A percentile compares a stretch with the other conserved stretches of the same genome.
These are phyloP conservation scores for Camponotus fellah DNA, from an alignment of 2,888 invertebrate genomes.

Conservation along the genomic window DNA sequence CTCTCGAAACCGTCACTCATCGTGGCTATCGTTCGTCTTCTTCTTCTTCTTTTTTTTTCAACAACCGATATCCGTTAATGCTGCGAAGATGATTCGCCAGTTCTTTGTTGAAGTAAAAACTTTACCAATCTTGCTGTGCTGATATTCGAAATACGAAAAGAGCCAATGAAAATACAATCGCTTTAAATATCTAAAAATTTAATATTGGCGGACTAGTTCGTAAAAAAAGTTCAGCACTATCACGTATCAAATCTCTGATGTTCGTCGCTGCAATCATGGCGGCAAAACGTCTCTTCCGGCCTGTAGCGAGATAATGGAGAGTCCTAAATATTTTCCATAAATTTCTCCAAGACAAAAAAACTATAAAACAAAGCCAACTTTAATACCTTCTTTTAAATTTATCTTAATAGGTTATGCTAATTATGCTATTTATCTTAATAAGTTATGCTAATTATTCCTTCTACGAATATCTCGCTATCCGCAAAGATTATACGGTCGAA, in stretches of 20 bases:
- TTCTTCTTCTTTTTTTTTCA: not conserved
- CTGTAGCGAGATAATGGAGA: not conserved
- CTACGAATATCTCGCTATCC: not conserved
- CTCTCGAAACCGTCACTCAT: slow-evolving; percentile 14
- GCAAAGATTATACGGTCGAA: not conserved
- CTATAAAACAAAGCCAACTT: not conserved
- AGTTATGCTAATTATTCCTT: no score
- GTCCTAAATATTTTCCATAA: not conserved
- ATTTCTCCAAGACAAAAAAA: not conserved
- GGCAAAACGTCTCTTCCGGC: not conserved
- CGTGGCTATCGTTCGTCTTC: slow-evolving; percentile 25
- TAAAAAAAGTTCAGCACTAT: not conserved
- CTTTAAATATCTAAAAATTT: slow-evolving; percentile 17
- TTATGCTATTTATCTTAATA: slow-evolving; percentile 16
- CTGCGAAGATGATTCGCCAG: not conserved
- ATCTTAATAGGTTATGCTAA: not conserved
- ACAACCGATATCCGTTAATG: not conserved
- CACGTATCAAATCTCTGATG: not conserved
- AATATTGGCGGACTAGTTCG: not conserved
- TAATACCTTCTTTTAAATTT: not conserved
- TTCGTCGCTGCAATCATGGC: not conserved
- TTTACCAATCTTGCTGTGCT: not conserved
- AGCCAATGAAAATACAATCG: not conserved
- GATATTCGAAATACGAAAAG: slow-evolving; percentile 8
- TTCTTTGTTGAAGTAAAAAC: not conserved